A percentile compares a stretch with the other conserved stretches of the same genome.
These are phyloP conservation scores for Porites lutea DNA, from an alignment of 64 coral and sea anemone species.

Conservation along the genomic window DNA sequence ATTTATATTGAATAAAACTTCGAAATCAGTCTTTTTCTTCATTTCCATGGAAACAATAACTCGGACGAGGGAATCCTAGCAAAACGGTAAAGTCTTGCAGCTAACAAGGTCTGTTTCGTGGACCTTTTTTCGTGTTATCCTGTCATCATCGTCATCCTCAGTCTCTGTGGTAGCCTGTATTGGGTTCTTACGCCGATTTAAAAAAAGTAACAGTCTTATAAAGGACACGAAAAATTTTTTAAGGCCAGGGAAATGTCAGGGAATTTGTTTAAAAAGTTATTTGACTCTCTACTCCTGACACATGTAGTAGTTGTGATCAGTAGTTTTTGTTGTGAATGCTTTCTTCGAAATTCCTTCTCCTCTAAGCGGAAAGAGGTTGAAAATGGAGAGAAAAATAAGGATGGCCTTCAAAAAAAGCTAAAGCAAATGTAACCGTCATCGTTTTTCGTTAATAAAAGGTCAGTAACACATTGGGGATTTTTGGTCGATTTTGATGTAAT, in stretches of 20 bases:
- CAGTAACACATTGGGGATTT: no score
- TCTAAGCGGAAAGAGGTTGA: no score
- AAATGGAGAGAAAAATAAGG: no score
- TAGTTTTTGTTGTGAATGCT: no score
- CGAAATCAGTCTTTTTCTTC: not conserved
- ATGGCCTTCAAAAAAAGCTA: no score
- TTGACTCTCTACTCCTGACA: no score
- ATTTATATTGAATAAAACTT: not conserved
- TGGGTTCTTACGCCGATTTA: constrained; percentile 32
- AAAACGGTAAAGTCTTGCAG: not conserved
- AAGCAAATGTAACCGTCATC: no score
- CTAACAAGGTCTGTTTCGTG: not conserved
- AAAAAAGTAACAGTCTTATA: constrained; percentile 59
- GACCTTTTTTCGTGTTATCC: not conserved
- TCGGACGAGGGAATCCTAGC: not conserved
- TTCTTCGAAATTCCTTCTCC: no score
- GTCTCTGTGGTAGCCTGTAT: not conserved
- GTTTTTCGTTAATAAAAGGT: no score
- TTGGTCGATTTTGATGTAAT: constrained; percentile 38
- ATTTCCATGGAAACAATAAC: not conserved
- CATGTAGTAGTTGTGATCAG: no score
- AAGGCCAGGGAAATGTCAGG: no score
- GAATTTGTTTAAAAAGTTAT: no score
- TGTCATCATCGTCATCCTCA: constrained; percentile 4
- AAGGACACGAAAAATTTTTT: constrained; percentile 41